phyloP scores from a whole-genome alignment of 2,113 vertebrate genomes.

The Syngnathoides biaculeatus region DNA sequence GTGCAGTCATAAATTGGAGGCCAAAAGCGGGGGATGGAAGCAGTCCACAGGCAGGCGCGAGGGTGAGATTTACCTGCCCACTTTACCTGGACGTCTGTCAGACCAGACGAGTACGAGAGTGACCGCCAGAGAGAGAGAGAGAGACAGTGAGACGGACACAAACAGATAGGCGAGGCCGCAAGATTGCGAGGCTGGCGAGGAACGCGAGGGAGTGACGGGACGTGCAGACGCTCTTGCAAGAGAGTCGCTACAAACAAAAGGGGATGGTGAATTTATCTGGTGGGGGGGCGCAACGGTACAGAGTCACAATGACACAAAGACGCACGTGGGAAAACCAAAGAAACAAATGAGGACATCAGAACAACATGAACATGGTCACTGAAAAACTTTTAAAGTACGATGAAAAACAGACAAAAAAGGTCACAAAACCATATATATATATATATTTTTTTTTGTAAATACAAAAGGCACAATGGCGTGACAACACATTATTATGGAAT shows the following conservation, averaged over 20 bases:
- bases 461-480: not conserved
- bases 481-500: not conserved
- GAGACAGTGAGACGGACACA: slow-evolving; percentile 80
- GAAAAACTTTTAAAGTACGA: slow-evolving; percentile 1
- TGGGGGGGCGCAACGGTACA: slow-evolving; percentile 14
- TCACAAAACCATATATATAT: not conserved
- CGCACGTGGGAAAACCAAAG: slow-evolving; percentile 15
- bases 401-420: not conserved
- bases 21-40: slow-evolving; percentile 69
- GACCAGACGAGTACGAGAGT: slow-evolving; percentile 78
- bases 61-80: slow-evolving; percentile 79
- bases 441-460: too few species aligned
- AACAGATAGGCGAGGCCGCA: slow-evolving; percentile 72
- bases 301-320: slow-evolving; percentile 28
- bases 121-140: slow-evolving; percentile 78
- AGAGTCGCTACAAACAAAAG: slow-evolving; percentile 34
- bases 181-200: slow-evolving; percentile 73
- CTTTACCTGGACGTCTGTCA: slow-evolving; percentile 81
- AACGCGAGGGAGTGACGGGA: slow-evolving; percentile 66
- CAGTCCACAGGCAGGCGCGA: slow-evolving; percentile 80
- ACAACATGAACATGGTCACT: slow-evolving; percentile 26
- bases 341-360: slow-evolving; percentile 11
- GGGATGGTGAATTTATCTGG: slow-evolving; percentile 34
- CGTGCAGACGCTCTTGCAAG: slow-evolving; percentile 63
- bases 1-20: slow-evolving; percentile 65